phyloP scores from a whole-genome alignment of 2,797 vertebrate species.

The Oreochromis mossambicus region DNA sequence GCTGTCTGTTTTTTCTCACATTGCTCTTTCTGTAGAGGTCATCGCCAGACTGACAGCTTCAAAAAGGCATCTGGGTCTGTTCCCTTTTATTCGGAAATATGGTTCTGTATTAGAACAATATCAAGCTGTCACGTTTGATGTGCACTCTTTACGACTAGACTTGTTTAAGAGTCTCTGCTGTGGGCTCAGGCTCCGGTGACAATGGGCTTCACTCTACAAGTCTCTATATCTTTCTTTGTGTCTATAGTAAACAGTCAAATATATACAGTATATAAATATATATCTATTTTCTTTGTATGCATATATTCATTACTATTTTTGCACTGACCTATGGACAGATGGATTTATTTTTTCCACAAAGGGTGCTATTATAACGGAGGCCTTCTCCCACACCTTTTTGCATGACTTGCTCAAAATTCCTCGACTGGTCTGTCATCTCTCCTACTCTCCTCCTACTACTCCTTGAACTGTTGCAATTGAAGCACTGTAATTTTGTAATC shows the following conservation, averaged over 20 bases:
- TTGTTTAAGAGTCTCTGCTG: conserved; percentile 58
- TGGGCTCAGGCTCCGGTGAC: conserved; percentile 55
- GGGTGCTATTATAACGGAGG: conserved; percentile 82
- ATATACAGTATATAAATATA: conserved; percentile 72
- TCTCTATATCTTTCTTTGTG: conserved; percentile 63
- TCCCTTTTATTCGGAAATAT: conserved; percentile 34
- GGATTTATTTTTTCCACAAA: conserved; percentile 79
- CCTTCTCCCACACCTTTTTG: conserved; percentile 81
- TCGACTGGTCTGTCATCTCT: conserved; percentile 65
- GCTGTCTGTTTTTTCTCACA: conserved; percentile 60
- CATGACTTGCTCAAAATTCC: conserved; percentile 76
- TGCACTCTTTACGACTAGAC: conserved; percentile 52
- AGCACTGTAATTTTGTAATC: conserved; percentile 82
- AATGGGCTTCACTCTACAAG: conserved; percentile 54
- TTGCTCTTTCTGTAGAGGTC: conserved; percentile 50
- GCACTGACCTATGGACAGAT: conserved; percentile 77
- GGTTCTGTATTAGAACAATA: conserved; percentile 43
- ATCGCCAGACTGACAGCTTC: conserved; percentile 47
- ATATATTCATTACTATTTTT: conserved; percentile 81
- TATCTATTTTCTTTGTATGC: conserved; percentile 80
- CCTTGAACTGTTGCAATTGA: conserved; percentile 69
- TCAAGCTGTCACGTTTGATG: conserved; percentile 49
- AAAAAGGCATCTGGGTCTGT: conserved; percentile 10
- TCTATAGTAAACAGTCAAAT: conserved; percentile 64
- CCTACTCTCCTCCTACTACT: conserved; percentile 60